Evolutionary conservation across 2,797 vertebrate species (phyloP).

Genomic region (Yasuhikotakia modesta): DNA sequence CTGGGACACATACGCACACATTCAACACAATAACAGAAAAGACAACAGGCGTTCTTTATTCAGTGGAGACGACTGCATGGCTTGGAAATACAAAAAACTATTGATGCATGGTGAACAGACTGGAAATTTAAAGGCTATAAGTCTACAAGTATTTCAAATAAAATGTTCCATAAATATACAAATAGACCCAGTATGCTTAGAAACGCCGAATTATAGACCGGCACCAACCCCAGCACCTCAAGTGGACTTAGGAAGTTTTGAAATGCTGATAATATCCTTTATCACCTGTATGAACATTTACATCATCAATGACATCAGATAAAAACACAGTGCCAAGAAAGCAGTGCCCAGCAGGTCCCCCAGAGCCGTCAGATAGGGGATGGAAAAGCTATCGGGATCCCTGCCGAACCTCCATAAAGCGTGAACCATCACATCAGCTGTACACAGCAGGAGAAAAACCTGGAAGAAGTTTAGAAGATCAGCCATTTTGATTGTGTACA

Average conservation of each 20-base stretch:
- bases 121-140: not conserved
- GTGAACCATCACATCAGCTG: slow-evolving; percentile 92
- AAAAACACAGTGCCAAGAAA: slow-evolving; percentile 94
- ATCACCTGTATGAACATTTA: slow-evolving; percentile 9
- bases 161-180: not conserved
- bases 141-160: not conserved
- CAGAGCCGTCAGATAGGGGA: slow-evolving; percentile 96
- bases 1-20: not conserved
- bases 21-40: slow-evolving; percentile 4
- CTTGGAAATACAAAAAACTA: not conserved
- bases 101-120: not conserved
- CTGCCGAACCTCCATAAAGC: slow-evolving; percentile 89
- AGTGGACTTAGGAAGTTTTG: no score
- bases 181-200: not conserved
- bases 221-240: not conserved
- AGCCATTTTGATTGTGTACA: no score
- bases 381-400: slow-evolving; percentile 98
- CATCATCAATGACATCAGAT: slow-evolving; percentile 82
- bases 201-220: not conserved
- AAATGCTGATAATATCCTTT: no score
- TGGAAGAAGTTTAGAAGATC: slow-evolving; percentile 59
- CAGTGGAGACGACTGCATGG: not conserved
- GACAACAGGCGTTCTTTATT: not conserved
- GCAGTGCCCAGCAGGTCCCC: slow-evolving; percentile 96
- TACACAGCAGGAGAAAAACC: slow-evolving; percentile 86